Conservation (phyloP, 2,888 invertebrate genomes). For the Microctonus hyperodae region DNA sequence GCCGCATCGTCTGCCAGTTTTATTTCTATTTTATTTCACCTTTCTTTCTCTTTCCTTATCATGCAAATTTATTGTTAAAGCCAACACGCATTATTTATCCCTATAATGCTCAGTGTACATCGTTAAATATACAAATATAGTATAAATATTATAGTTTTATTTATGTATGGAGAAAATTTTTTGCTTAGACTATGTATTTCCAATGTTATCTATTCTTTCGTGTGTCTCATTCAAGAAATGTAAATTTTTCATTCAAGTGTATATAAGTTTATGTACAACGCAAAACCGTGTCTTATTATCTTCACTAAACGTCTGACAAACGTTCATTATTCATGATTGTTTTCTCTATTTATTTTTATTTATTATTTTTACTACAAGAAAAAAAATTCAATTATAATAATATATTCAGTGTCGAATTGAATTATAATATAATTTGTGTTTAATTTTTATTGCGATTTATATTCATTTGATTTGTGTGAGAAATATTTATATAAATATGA, state of each 20-base stretch:
- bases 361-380: background rate
- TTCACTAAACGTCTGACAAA: background rate
- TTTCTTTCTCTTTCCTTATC: background rate
- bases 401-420: too few relatives aligned
- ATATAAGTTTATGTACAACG: background rate
- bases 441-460: background rate
- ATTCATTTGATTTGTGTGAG: background rate
- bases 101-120: background rate
- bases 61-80: background rate
- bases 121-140: background rate
- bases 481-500: constrained; percentile 20
- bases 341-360: too few relatives aligned
- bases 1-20: background rate
- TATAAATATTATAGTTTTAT: too few relatives aligned
- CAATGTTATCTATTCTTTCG: background rate
- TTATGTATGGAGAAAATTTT: background rate
- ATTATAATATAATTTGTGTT: too few relatives aligned
- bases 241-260: constrained; percentile 10
- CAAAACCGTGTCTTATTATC: constrained; percentile 5
- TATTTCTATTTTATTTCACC: background rate
- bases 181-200: background rate
- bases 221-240: constrained; percentile 9
- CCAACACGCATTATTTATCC: background rate
- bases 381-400: too few relatives aligned
- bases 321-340: background rate